Conservation (phyloP, 2,888 invertebrate species). For the Nomada flava region DNA sequence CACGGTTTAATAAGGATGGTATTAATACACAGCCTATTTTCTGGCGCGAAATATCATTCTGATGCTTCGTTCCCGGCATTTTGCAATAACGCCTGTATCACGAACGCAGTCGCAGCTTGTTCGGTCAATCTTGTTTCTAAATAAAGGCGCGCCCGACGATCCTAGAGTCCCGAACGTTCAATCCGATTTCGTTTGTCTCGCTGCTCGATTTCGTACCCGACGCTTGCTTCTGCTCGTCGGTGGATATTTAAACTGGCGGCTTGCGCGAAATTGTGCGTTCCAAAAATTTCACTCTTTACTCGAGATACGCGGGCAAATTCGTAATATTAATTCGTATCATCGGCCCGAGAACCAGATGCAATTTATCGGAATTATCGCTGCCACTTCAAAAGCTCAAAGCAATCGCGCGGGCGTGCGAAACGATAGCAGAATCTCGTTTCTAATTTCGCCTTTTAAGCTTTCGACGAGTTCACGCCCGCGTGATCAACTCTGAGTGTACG, state of each 20-base stretch:
- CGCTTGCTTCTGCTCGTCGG: not conserved
- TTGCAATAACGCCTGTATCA: slow-evolving; percentile 34
- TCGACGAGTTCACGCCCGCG: slow-evolving; percentile 47
- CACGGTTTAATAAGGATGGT: slow-evolving; percentile 75
- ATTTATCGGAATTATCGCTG: no score
- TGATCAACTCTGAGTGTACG: slow-evolving; percentile 35
- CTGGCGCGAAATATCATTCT: slow-evolving; percentile 59
- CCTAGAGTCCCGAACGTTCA: not conserved
- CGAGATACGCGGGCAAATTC: no score
- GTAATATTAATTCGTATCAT: no score
- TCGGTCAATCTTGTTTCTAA: slow-evolving; percentile 2
- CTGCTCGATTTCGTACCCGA: not conserved
- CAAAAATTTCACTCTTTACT: no score
- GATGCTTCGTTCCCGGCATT: slow-evolving; percentile 17
- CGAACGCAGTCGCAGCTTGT: not conserved
- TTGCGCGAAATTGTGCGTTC: no score
- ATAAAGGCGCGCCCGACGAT: not conserved
- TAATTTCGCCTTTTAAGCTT: slow-evolving; percentile 38
- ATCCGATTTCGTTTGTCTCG: no score
- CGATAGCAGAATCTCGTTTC: slow-evolving; percentile 1
- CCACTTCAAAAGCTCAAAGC: not conserved
- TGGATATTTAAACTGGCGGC: no score
- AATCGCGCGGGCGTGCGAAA: not conserved
- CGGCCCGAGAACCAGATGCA: no score
- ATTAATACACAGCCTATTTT: slow-evolving; percentile 71